Evolutionary conservation across 2,113 vertebrate genomes (phyloP), one percentile per base, ranked within the genome.

Genomic region (Ammodytes marinus): DNA sequence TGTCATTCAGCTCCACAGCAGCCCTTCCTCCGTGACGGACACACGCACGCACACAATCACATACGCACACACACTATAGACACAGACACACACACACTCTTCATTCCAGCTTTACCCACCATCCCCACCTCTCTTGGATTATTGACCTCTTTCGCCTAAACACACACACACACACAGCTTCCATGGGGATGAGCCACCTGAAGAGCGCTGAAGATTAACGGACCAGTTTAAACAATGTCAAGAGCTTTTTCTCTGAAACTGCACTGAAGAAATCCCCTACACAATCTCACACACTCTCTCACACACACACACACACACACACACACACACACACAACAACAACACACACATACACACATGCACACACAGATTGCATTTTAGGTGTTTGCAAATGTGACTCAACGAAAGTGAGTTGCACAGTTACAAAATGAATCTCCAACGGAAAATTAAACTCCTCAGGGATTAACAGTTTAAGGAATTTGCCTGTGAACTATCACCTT

Each of bases 141-240:
- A 77, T 79, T 84, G 81, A 86, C 89, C 86, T 83, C 76, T 61
- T 74, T 80, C 69, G 46, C 46, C 46, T 75, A 67, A 77, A 77
- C 77, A 77, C 70, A 42, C 79, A 79, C 71, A 68, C 81, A 83
- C 81, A 73, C 74, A 75, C 50, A 74, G 88, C 88, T 83, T 82
- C 85, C 63, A 89, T 86, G 83, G 90, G 91, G 89, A 93, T 83
- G 15, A 90, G 86, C 89, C 88, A 91, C 91, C 92, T 94, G 89
- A 91, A 85, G 92, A 89, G 91, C 43, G 57, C 66, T 65, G 71
- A 61, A 84, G 90, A 92, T 94, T 93, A 92, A 86, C 77, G 50
- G 79, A 86, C 82, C 65, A 83, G 90, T 93, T 93, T 88, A 93
- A 93, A 93, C 83, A 85, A 71, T 82, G 74, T 86, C 74, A 71